phyloP scores from a whole-genome alignment of 2,113 vertebrate species.

The Serinus canaria region DNA sequence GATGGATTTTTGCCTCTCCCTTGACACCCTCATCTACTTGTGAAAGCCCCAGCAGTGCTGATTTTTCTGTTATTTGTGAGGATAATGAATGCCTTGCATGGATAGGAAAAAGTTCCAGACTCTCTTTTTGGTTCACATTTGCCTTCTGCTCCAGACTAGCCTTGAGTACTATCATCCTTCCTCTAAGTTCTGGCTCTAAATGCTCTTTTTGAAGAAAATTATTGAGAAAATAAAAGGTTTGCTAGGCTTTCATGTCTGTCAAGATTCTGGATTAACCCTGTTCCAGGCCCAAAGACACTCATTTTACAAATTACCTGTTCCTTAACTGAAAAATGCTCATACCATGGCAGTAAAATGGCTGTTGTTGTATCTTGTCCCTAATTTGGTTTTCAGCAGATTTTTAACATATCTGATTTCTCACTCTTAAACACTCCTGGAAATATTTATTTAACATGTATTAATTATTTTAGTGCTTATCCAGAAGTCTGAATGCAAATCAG shows the following conservation, averaged over 20 bases:
- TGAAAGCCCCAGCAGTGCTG: constrained; percentile 54
- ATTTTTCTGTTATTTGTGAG: constrained; percentile 59
- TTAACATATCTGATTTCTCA: neutral
- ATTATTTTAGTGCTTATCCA: neutral
- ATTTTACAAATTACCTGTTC: neutral
- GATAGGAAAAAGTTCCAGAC: constrained; percentile 22
- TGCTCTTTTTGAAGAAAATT: neutral
- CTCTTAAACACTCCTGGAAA: neutral
- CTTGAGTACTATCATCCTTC: neutral
- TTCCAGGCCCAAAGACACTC: neutral
- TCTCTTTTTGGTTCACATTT: neutral
- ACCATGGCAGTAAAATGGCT: neutral
- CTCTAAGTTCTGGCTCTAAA: neutral
- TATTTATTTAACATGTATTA: neutral
- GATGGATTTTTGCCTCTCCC: constrained; percentile 58
- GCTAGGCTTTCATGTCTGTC: neutral
- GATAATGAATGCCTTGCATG: constrained; percentile 47
- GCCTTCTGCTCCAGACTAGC: neutral
- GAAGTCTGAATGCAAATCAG: neutral
- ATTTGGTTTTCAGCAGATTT: neutral
- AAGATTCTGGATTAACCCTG: neutral
- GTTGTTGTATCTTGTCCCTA: neutral
- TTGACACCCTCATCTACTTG: constrained; percentile 57
- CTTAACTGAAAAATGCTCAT: neutral
- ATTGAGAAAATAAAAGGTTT: neutral